Conservation (phyloP, 1,140 invertebrate species). For the Drosophila fuyamai region DNA sequence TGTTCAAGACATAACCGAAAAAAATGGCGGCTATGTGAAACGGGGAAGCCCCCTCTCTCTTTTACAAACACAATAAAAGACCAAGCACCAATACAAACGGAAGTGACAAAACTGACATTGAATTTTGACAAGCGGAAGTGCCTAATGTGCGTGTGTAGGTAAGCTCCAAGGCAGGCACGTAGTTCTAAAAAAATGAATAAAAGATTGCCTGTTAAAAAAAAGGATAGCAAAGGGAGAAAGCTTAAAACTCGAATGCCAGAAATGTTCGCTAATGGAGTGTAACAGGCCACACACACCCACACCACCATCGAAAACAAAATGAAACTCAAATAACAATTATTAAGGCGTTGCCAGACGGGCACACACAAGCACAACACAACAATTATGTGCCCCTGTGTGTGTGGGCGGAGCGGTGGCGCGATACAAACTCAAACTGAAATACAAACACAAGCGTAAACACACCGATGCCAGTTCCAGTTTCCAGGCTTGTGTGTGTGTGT, state of each 20-base stretch:
- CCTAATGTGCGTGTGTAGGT: constrained; percentile 5
- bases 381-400: constrained; percentile 74
- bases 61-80: constrained; percentile 11
- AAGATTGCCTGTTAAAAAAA: constrained; percentile 37
- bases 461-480: constrained; percentile 66
- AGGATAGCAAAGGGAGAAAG: constrained; percentile 79
- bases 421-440: constrained; percentile 63
- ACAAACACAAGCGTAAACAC: constrained; percentile 40
- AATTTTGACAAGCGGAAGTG: constrained; percentile 75
- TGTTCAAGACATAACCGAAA: constrained; percentile 33
- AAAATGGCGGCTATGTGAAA: constrained; percentile 62
- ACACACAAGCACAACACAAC: constrained; percentile 62
- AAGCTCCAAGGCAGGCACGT: background rate
- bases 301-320: constrained; percentile 64
- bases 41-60: constrained; percentile 41
- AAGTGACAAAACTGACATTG: constrained; percentile 72
- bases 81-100: constrained; percentile 39
- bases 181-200: constrained; percentile 21
- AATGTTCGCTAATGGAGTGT: constrained; percentile 78
- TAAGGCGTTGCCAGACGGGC: constrained; percentile 84
- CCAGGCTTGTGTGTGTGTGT: constrained; percentile 62
- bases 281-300: constrained; percentile 58
- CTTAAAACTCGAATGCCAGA: constrained; percentile 65
- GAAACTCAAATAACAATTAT: constrained; percentile 84
- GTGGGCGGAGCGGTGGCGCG: constrained; percentile 67